These are phyloP conservation scores for Gymnorhina tibicen DNA, from an alignment of 2,113 vertebrate genomes.

Conservation along the genomic window DNA sequence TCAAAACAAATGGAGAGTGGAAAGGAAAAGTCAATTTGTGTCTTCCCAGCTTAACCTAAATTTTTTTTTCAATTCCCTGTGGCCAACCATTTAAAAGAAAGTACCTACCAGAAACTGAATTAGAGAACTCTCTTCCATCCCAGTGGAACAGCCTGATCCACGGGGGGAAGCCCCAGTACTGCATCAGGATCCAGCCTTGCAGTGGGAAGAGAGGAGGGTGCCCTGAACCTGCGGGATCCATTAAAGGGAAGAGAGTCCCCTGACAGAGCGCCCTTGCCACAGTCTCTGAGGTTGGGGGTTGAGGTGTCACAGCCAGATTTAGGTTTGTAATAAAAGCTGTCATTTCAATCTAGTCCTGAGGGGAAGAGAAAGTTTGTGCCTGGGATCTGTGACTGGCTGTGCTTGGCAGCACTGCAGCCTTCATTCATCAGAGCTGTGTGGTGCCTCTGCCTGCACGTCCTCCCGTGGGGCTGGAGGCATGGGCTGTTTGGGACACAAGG, in stretches of 20 bases:
- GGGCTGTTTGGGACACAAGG: not conserved
- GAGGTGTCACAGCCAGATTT: not conserved
- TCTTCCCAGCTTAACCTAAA: not conserved
- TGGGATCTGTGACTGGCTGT: not conserved
- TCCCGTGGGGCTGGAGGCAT: not conserved
- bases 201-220: not conserved
- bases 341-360: not conserved
- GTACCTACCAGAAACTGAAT: not conserved
- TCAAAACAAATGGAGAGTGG: not conserved
- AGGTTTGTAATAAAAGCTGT: not conserved
- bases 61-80: not conserved
- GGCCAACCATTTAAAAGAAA: not conserved
- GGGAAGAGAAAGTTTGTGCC: not conserved
- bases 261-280: not conserved
- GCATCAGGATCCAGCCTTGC: not conserved
- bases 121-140: not conserved
- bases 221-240: not conserved
- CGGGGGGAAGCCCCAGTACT: not conserved
- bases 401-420: not conserved
- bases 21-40: not conserved
- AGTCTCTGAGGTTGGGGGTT: not conserved
- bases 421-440: not conserved
- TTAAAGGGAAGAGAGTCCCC: not conserved
- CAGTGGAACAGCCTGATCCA: not conserved
- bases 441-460: not conserved